Percentiles rank a stretch among this genome's conserved stretches.
Evolutionary conservation across 2,888 invertebrate species (phyloP).

Genomic region (Camponotus fellah): DNA sequence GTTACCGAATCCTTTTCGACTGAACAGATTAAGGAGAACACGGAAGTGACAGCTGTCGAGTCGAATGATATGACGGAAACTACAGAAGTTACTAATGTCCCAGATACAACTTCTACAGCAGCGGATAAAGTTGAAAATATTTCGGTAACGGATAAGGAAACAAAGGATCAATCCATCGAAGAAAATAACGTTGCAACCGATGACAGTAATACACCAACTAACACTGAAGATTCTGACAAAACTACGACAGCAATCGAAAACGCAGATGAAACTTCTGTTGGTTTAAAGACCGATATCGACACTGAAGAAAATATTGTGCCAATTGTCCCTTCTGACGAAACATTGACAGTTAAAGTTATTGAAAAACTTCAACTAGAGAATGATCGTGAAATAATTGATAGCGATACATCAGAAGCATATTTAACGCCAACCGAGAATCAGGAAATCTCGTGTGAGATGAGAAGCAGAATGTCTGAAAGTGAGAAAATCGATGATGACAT

Average conservation of each 20-base stretch:
- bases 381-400: constrained; percentile 89
- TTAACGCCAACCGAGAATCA: constrained; percentile 89
- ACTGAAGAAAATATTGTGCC: constrained; percentile 57
- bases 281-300: constrained; percentile 50
- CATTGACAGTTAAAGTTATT: constrained; percentile 65
- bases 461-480: constrained; percentile 70
- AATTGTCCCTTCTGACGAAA: constrained; percentile 53
- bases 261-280: constrained; percentile 25
- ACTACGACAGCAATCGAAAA: constrained; percentile 49
- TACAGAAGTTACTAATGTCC: constrained; percentile 38
- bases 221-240: constrained; percentile 54
- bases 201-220: constrained; percentile 46
- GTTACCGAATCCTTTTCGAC: constrained; percentile 38
- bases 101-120: constrained; percentile 22
- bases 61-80: constrained; percentile 61
- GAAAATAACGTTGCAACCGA: constrained; percentile 50
- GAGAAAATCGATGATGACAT: constrained; percentile 74
- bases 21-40: constrained; percentile 74
- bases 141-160: constrained; percentile 40
- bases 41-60: constrained; percentile 63
- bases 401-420: constrained; percentile 90
- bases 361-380: constrained; percentile 75
- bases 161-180: constrained; percentile 57
- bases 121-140: constrained; percentile 55
- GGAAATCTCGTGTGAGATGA: constrained; percentile 70